A percentile compares a stretch with the other conserved stretches of the same genome.
Conservation (phyloP, 37 sponge, comb jelly and placozoan species). For the Ephydatia muelleri region DNA sequence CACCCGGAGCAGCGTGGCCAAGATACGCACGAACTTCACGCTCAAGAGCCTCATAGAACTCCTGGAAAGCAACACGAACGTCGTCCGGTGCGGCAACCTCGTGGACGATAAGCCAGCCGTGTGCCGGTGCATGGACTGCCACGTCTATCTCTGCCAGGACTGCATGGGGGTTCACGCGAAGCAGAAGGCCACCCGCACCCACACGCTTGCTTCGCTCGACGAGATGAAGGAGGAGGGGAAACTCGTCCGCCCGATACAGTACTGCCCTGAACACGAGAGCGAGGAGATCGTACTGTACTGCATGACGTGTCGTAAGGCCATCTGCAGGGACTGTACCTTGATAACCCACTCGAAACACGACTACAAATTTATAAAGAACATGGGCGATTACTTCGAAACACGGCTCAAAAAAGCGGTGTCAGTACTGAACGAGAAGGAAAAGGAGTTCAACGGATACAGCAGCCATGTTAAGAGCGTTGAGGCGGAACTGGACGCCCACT, state of each 20-base stretch:
- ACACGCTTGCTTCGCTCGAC: not conserved
- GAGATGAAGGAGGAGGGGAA: slow-evolving; percentile 21
- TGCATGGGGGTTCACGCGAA: slow-evolving; percentile 1
- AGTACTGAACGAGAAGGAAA: not conserved
- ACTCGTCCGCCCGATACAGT: not conserved
- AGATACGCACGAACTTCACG: not conserved
- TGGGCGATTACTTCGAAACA: not conserved
- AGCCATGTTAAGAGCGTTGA: not conserved
- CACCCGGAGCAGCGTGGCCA: not conserved
- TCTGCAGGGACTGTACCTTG: slow-evolving; percentile 21
- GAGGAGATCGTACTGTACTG: slow-evolving; percentile 16
- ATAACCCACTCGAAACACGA: not conserved
- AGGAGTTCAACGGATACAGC: not conserved
- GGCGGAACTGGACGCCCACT: not conserved
- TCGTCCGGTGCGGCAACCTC: not conserved
- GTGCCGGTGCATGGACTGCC: slow-evolving; percentile 6
- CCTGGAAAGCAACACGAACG: not conserved
- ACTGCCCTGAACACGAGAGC: slow-evolving; percentile 15
- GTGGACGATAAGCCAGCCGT: slow-evolving; percentile 16
- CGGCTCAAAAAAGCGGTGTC: not conserved
- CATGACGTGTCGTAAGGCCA: slow-evolving; percentile 12
- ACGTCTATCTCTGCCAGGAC: not conserved
- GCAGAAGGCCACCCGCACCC: slow-evolving; percentile 8
- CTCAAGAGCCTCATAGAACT: not conserved
- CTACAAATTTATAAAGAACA: slow-evolving; percentile 12